A percentile compares a stretch with the other conserved stretches of the same genome.
phyloP scores from a whole-genome alignment of 2,797 vertebrate genomes.

The Pipistrellus nathusii region DNA sequence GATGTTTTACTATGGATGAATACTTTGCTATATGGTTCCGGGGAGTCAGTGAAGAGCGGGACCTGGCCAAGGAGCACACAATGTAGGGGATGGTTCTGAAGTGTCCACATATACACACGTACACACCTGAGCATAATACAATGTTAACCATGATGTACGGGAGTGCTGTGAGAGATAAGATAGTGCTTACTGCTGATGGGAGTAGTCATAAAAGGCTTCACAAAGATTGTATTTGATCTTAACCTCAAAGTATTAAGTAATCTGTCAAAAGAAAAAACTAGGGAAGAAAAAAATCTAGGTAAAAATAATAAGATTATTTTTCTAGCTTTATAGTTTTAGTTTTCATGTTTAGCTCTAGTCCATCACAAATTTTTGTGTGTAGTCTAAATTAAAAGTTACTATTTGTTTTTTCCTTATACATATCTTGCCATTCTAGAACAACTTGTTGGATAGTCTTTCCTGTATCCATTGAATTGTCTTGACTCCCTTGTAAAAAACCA shows the following conservation, averaged over 20 bases:
- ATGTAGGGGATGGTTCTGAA: not conserved
- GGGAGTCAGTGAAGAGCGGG: not conserved
- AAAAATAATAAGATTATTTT: not conserved
- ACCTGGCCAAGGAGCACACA: not conserved
- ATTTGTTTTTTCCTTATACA: not conserved
- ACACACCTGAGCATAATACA: not conserved
- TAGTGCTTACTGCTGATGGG: not conserved
- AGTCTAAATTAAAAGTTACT: not conserved
- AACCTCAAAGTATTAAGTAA: not conserved
- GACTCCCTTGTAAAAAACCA: not conserved
- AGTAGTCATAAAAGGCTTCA: not conserved
- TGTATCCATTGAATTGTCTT: slow-evolving; percentile 27
- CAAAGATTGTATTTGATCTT: not conserved
- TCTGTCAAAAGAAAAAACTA: not conserved
- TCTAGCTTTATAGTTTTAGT: not conserved
- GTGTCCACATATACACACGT: not conserved
- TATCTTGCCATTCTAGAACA: slow-evolving; percentile 5
- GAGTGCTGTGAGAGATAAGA: not conserved
- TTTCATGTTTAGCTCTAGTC: not conserved
- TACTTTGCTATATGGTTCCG: not conserved
- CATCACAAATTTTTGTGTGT: not conserved
- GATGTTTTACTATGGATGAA: not conserved
- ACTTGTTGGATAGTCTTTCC: slow-evolving; percentile 12
- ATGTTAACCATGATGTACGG: not conserved
- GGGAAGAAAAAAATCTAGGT: not conserved